Base-by-base conservation (phyloP, 2,797 vertebrate genomes). In the Malurus splendens region DNA sequence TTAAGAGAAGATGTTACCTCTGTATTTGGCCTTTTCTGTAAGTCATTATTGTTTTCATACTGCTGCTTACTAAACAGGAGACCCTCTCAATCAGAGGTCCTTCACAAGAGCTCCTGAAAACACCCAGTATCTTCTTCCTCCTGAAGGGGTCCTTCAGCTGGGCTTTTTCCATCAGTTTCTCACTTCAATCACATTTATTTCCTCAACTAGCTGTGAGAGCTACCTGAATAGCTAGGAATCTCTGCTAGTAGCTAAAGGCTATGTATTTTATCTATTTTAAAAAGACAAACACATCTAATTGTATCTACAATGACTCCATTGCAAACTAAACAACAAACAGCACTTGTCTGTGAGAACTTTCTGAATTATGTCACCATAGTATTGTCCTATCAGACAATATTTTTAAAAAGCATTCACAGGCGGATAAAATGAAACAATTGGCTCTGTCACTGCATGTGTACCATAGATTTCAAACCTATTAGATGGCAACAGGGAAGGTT, bases 181-280 rank as follows among this genome's bases (percentile, higher is more conserved):
- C 36, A 38, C 12, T 56, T 55, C 42, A 24, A 17, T 56, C 76
- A 60, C 15, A 10, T 88, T 65, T 33, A 54, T 55, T 92, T 84
- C 24, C 11, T 32, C 66, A 70, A 59, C 66, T 39, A 39, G 32
- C 59, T 20, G 4, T 50, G 74, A 91, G 54, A 95, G 79, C 89
- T 89, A 67, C 1, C 0, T 56, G 71, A 72, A 60, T 18, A 90
- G 27, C 25, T 10, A 74, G 19, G 22, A 82, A 75, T 59, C 10
- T 60, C 65, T 85, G 91, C 74, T 90, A 78, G 65, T 61, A n/a
- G 50, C 66, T 88, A 82, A 93, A 83, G 79, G 79, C 83, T 91
- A 82, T 87, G 92, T 65, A 94, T 96, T 96, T 97, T 86, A 88
- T 45, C 71, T 78, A n/a, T 90, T 95, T 95, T 93, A 93, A 94